Conservation (phyloP, 2,888 invertebrate genomes). For the Cybosia mesomella region DNA sequence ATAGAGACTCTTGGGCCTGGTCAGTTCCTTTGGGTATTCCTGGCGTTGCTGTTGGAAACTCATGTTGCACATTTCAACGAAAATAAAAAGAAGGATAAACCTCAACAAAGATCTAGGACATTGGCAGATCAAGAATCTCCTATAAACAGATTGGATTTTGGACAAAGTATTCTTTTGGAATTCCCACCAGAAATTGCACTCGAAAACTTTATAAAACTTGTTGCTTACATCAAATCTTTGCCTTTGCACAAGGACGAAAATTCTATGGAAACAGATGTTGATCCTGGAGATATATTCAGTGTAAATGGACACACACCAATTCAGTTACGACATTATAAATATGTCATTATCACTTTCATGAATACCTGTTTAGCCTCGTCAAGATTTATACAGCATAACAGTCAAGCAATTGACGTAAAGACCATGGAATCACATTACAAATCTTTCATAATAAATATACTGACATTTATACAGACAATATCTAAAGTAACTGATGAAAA, state of each 20-base stretch:
- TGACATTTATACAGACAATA: conserved; percentile 89
- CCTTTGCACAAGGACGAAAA: conserved; percentile 89
- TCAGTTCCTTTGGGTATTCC: conserved; percentile 90
- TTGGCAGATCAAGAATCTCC: conserved; percentile 79
- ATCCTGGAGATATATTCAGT: conserved; percentile 87
- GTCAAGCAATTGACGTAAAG: conserved; percentile 79
- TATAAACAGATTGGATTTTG: conserved; percentile 89
- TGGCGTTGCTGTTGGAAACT: conserved; percentile 90
- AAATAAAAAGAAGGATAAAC: conserved; percentile 74
- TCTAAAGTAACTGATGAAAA: conserved; percentile 88
- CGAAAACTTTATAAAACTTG: conserved; percentile 89
- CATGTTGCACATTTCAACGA: conserved; percentile 88
- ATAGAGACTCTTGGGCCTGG: conserved; percentile 90
- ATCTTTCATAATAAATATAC: conserved; percentile 89
- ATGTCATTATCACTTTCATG: conserved; percentile 91
- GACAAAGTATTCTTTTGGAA: conserved; percentile 88
- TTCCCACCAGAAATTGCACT: conserved; percentile 89
- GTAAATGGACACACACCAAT: conserved; percentile 89
- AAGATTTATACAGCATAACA: conserved; percentile 90
- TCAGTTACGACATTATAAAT: conserved; percentile 94
- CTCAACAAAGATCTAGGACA: conserved; percentile 51
- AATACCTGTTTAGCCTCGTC: conserved; percentile 89
- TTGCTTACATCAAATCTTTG: conserved; percentile 89
- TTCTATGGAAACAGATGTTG: conserved; percentile 72
- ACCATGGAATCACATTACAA: conserved; percentile 89